Base-by-base conservation (phyloP, 2,888 invertebrate species). In the Podotricha telesiphe region DNA sequence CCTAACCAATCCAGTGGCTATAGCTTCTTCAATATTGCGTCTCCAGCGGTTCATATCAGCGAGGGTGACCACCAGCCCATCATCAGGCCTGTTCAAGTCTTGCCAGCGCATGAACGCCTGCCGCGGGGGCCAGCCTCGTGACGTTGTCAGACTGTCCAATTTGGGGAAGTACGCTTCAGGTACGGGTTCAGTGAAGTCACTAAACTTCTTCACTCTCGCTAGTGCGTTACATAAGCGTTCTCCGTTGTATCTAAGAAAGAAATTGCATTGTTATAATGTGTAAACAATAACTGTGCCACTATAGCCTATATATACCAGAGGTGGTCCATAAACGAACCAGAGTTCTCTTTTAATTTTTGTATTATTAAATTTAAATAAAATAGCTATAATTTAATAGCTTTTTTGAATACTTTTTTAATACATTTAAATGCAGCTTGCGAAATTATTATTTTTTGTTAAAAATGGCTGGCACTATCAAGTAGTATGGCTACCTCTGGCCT, bases 161-260 rank as follows among this genome's bases (percentile, higher is more conserved):
- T 97, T 97, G 0, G 97, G 96, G 87, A 96, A 97, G 81, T 97
- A 97, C 0, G 95, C 97, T 81, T 97, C 97, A 0, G 93, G 87
- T 63, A 97, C 95, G 0, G 95, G 94, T 7, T 95, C 95, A 7
- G 95, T 94, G 84, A 95, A 94, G 84, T 96, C 95, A 71, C 93
- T 94, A 59, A 96, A 94, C 10, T 95, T 94, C 76, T 93, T 93
- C 0, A 95, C 94, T 34, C 96, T 94, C 37, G 94, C 91, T 69
- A 97, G 83, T n/a, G 94, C 89, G 80, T 97, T 96, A 82, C 95
- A 94, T 13, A 97, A 93, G 53, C 97, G 95, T 82, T 97, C 97
- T 70, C 94, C 90, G 81, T 97, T 97, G 87, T 96, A 97, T 73
- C 96, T 75, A 20, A 15, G 15, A 59, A n/a, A 2, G 11, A 4